A percentile compares a stretch with the other conserved stretches of the same genome.
These are phyloP conservation scores for Girardia tigrina DNA, from an alignment of 2,888 invertebrate species.

Conservation along the genomic window DNA sequence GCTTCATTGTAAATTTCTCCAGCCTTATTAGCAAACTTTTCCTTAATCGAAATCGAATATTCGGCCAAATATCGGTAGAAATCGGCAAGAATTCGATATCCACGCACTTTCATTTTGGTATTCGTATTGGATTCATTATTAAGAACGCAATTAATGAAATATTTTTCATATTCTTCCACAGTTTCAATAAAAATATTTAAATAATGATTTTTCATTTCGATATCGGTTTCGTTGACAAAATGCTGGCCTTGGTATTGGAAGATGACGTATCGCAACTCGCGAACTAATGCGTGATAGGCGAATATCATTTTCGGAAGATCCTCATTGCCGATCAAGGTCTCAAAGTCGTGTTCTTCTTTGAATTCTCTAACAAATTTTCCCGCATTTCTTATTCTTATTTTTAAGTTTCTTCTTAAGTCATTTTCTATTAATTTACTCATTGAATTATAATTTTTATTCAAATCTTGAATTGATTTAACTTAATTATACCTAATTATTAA, in stretches of 20 bases:
- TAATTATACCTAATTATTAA: too few species aligned
- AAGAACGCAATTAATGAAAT: neutral
- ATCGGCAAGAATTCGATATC: neutral
- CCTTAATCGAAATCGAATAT: neutral
- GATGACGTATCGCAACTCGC: neutral
- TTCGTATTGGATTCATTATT: neutral
- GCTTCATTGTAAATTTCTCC: neutral
- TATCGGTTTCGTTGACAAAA: neutral
- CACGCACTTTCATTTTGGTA: neutral
- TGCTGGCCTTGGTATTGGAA: neutral
- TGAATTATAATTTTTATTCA: neutral
- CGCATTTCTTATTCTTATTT: neutral
- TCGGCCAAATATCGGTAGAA: neutral
- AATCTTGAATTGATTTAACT: too few species aligned
- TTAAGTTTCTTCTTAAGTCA: neutral
- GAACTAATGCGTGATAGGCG: neutral
- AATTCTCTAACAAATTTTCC: neutral
- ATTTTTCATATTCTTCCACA: neutral
- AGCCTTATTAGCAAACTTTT: neutral
- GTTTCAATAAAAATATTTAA: conserved; percentile 3
- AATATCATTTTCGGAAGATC: neutral
- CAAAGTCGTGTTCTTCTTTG: neutral
- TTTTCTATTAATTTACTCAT: neutral
- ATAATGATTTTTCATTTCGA: neutral
- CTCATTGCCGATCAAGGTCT: neutral